phyloP scores from a whole-genome alignment of 2,797 vertebrate genomes.

The Eleutherodactylus coqui region DNA sequence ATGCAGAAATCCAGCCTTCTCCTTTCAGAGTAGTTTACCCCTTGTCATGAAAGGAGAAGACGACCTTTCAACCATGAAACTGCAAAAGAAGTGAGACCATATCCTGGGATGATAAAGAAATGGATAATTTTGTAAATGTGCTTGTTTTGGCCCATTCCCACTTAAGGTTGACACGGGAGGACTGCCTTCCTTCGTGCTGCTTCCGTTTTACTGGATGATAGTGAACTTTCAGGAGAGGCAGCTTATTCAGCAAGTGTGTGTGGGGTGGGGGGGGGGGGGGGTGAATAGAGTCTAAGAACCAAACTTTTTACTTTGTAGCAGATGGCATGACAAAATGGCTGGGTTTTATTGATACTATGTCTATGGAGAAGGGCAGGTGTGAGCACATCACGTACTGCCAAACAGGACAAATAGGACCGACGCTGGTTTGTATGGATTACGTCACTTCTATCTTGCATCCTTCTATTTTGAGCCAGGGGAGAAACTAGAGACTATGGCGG shows the following conservation, averaged over 20 bases:
- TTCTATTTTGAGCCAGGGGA: not conserved
- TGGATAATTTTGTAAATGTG: slow-evolving; percentile 3
- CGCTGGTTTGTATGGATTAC: not conserved
- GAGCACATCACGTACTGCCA: not conserved
- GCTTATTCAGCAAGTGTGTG: not conserved
- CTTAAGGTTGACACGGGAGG: slow-evolving; percentile 41
- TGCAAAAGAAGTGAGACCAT: slow-evolving; percentile 3
- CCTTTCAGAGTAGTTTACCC: not conserved
- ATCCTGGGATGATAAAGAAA: slow-evolving; percentile 2
- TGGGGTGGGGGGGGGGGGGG: too few relatives aligned
- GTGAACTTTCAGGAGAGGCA: slow-evolving; percentile 14
- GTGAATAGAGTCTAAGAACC: not conserved
- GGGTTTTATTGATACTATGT: not conserved
- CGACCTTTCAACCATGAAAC: not conserved
- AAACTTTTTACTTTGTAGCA: not conserved
- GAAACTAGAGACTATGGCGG: too few relatives aligned
- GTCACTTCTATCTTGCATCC: not conserved
- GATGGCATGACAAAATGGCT: not conserved
- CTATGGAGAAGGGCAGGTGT: not conserved
- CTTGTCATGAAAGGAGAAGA: not conserved
- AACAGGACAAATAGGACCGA: too few relatives aligned
- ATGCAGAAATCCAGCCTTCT: not conserved
- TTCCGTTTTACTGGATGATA: slow-evolving; percentile 25
- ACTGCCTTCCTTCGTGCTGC: slow-evolving; percentile 11
- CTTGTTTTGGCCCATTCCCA: slow-evolving; percentile 9